Base-by-base conservation (phyloP, 2,888 invertebrate species). In the Allygus modestus region DNA sequence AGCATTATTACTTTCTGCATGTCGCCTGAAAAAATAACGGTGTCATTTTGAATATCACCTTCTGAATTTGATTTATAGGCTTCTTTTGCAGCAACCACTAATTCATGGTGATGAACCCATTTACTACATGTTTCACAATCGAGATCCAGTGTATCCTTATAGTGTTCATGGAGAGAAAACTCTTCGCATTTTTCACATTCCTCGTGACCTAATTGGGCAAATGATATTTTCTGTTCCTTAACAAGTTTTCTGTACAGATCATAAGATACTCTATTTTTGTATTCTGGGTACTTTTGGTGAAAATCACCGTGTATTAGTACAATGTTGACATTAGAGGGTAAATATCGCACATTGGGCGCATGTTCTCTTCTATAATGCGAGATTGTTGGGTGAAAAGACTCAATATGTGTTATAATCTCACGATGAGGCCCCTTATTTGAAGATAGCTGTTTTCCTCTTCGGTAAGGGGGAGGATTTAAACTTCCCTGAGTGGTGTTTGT, bases 281-380 rank as follows among this genome's bases (percentile, higher is more conserved):
- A 75, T 1, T 86, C 75, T n/a, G 86, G 82, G 41, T 37, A n/a
- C 65, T 85, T 85, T 33, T 83, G 0, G 20, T 51, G 51, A 46
- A 86, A 85, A 43, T 83, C 83, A n/a, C 43, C 28, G 69, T 81
- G 83, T 84, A 86, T 86, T 7, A 81, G 23, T 26, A 1, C 41
- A 43, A 85, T 83, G 28, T 69, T 46, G 81, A 86, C 81, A 75
- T 86, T 85, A 65, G 82, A 77, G 28, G 88, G 87, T 31, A 87
- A 83, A 81, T 87, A 87, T 41, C 79, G 54, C 51, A 84, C 58
- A 81, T 87, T 86, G 4, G 87, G 37, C 33, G 87, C 86, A 85
- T 88, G 87, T 61, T 84, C 85, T 81, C 87, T 61, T 61, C 87
- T 82, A 73, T 88, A 86, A 81, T 87, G 87, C 0, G 86, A 86